Base-by-base conservation (phyloP, 2,888 invertebrate species). In the Tillus elongatus region DNA sequence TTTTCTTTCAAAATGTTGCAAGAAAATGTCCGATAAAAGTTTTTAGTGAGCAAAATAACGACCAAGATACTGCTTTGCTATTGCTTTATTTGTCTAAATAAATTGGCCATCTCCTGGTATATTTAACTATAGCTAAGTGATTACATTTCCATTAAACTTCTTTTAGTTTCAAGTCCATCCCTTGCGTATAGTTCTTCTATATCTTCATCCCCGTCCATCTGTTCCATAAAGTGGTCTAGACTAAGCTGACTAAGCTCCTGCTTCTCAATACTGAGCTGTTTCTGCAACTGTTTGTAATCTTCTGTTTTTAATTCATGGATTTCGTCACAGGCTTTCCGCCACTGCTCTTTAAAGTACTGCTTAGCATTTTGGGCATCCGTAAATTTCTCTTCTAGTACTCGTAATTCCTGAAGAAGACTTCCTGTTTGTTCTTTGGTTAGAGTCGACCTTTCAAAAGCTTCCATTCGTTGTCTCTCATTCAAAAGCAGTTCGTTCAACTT, bases 291-390 rank as follows among this genome's bases (percentile, higher is more conserved):
- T 33, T 67, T 63, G 27, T 77, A 66, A 41, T 73, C 65, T 53
- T 67, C 67, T 27, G 70, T 65, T 54, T 79, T 79, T 41, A 75
- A 58, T 29, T 69, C 67, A 42, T 83, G 82, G 36, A 82, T 68
- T 52, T 83, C 82, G 0, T 77, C 65, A 2, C 79, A 75, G 1
- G 79, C 74, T 42, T 74, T 74, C 1, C 75, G 73, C 81, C 82
- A 86, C 54, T 84, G 79, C 49, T 79, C 77, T 54, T 85, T 84
- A 63, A 85, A 86, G 57, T 79, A 82, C 9, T 72, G 66, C 58
- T 83, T 84, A 24, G 79, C 76, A 38, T 75, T 74, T 37, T 75
- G 70, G 2, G 79, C 73, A 37, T 72, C 71, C 41, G 73, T 70
- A 32, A 79, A 66, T 50, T 80, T 79, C 53, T 79, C 74, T 52